Base-by-base conservation (phyloP, 2,888 invertebrate genomes). In the Tetanocera ferruginea region DNA sequence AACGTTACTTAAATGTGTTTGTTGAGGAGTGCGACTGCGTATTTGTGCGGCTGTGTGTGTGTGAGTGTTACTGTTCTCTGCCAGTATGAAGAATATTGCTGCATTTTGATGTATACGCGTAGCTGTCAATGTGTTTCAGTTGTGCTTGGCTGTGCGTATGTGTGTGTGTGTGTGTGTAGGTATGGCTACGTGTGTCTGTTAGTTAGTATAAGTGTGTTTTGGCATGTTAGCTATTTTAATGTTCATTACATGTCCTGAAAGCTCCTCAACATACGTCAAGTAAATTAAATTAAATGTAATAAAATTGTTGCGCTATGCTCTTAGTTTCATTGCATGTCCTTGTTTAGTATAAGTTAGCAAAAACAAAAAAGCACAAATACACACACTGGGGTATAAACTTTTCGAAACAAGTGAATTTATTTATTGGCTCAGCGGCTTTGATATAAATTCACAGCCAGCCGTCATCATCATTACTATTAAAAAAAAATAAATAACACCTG, bases 221-320 rank as follows among this genome's bases (percentile, higher is more conserved):
- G 23, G 60, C 37, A 5, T 64, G 34, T 64, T 31, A 5, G 17
- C 17, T 17, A 31, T 34, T 62, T 19, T 70, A 25, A 23, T 71
- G 55, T 52, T 52, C 71, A 71, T 52, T 71, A 28, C 57, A 43
- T 52, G 60, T 43, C 37, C 9, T 73, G 73, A 37, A 25, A 19
- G 31, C 19, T 19, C 52, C 43, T 23, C 60, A 64, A 52, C 31
- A 23, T 49, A 49, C 66, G 17, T n/a, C 9, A 75, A 75, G 49
- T 51, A 66, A 75, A 75, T 75, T 31, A 66, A 75, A 51, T 51
- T 28, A 69, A 62, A 25, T 62, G 60, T 43, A 73, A 73, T 73
- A 73, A 60, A 34, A 73, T 73, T 60, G 60, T 60, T 60, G 43
- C 73, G 37, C 62, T 49, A 73, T 73, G 73, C 49, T 60, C 49